A percentile compares a stretch with the other conserved stretches of the same genome.
phyloP scores from a whole-genome alignment of 2,888 invertebrate genomes.

The Masnerella sp. region DNA sequence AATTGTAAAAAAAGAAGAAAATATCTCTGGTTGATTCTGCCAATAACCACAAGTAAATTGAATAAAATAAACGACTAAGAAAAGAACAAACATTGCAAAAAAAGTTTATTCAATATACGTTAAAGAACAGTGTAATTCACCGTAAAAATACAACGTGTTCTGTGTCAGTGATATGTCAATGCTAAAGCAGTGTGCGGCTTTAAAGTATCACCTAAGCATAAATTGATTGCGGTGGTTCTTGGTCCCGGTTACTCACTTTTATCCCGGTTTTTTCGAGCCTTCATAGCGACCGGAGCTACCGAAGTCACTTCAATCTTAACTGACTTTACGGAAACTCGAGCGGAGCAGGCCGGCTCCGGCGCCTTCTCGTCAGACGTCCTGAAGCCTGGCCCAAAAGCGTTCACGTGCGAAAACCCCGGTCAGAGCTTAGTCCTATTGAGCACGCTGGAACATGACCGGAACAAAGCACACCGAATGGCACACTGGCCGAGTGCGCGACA shows the following conservation, averaged over 20 bases:
- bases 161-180: slow-evolving; percentile 12
- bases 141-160: background rate
- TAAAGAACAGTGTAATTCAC: background rate
- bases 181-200: slow-evolving; percentile 39
- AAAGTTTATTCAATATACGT: background rate
- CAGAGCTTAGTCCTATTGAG: background rate
- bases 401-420: background rate
- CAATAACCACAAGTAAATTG: too few relatives aligned
- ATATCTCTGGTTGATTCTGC: too few relatives aligned
- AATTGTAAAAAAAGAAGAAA: too few relatives aligned
- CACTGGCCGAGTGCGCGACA: slow-evolving; percentile 61
- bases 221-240: background rate
- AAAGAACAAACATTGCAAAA: too few relatives aligned
- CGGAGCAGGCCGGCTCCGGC: background rate
- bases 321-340: slow-evolving; percentile 21
- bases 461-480: slow-evolving; percentile 60
- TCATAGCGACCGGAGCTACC: slow-evolving; percentile 61
- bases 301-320: slow-evolving; percentile 51
- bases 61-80: too few relatives aligned
- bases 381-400: background rate
- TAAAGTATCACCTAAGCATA: too few relatives aligned
- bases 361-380: slow-evolving; percentile 7
- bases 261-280: slow-evolving; percentile 72
- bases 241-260: slow-evolving; percentile 70
- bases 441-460: slow-evolving; percentile 44